phyloP scores from a whole-genome alignment of 2,888 invertebrate species.

The Cloeon dipterum region DNA sequence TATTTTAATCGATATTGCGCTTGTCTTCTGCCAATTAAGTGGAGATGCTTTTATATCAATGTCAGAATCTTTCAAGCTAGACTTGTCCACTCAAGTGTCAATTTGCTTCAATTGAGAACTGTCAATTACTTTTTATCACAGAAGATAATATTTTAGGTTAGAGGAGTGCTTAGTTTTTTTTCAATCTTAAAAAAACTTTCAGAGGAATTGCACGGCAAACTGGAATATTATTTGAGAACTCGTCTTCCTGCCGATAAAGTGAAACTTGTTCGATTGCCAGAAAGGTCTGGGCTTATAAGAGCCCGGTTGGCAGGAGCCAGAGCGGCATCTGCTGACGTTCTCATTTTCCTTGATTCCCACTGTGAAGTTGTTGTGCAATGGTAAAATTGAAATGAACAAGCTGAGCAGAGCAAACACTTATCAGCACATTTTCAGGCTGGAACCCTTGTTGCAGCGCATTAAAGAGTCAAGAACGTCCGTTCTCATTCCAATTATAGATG shows the following conservation, averaged over 20 bases:
- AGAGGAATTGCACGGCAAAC: conserved; percentile 44
- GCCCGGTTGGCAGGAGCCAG: conserved; percentile 77
- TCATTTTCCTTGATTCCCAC: conserved; percentile 79
- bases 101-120: no score
- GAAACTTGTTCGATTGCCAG: conserved; percentile 44
- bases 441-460: conserved; percentile 70
- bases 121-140: no score
- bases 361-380: conserved; percentile 64
- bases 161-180: no score
- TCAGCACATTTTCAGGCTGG: conserved; percentile 44
- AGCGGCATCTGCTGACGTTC: conserved; percentile 51
- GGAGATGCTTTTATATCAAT: no score
- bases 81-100: no score
- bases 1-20: no score
- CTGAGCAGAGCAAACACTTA: no score
- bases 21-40: no score
- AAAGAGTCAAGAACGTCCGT: conserved; percentile 57
- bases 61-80: no score
- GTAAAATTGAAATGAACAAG: conserved; percentile 14
- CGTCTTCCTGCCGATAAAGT: conserved; percentile 42
- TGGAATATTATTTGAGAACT: conserved; percentile 57
- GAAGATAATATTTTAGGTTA: no score
- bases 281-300: conserved; percentile 68
- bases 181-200: no score
- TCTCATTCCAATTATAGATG: conserved; percentile 86